These are phyloP conservation scores for Synaphobranchus kaupii DNA, from an alignment of 2,797 vertebrate species.

Conservation along the genomic window DNA sequence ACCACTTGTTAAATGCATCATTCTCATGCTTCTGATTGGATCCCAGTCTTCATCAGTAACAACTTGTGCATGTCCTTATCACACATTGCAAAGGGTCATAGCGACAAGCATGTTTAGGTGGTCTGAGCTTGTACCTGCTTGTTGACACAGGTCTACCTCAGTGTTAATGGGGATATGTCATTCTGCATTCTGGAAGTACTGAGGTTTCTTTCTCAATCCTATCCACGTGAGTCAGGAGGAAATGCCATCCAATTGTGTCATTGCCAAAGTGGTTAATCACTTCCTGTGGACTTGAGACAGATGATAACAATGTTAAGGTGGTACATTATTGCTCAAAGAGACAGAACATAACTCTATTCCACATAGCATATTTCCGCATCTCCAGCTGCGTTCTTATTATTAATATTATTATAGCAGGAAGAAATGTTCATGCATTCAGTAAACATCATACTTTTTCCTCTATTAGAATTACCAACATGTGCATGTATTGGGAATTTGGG, in stretches of 20 bases:
- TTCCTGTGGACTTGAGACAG: conserved; percentile 1
- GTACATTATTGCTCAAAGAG: neutral
- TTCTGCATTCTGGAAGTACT: neutral
- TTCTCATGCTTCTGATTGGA: neutral
- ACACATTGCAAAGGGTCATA: neutral
- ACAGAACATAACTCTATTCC: neutral
- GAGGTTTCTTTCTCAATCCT: neutral
- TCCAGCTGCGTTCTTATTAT: neutral
- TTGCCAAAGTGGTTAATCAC: neutral
- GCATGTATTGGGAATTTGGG: neutral
- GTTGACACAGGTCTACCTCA: neutral
- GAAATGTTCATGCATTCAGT: neutral
- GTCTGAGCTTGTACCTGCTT: neutral
- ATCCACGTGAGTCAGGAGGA: neutral
- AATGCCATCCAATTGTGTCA: neutral
- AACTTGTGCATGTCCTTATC: neutral
- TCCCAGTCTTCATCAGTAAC: neutral
- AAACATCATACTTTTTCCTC: neutral
- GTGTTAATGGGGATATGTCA: neutral
- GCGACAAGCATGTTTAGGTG: neutral
- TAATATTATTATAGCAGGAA: neutral
- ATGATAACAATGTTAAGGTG: neutral
- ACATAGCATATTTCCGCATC: neutral
- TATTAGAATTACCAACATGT: neutral
- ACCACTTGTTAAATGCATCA: neutral